A percentile compares a stretch with the other conserved stretches of the same genome.
Evolutionary conservation across 64 coral and sea anemone genomes (phyloP).

Genomic region (Montipora foliosa): DNA sequence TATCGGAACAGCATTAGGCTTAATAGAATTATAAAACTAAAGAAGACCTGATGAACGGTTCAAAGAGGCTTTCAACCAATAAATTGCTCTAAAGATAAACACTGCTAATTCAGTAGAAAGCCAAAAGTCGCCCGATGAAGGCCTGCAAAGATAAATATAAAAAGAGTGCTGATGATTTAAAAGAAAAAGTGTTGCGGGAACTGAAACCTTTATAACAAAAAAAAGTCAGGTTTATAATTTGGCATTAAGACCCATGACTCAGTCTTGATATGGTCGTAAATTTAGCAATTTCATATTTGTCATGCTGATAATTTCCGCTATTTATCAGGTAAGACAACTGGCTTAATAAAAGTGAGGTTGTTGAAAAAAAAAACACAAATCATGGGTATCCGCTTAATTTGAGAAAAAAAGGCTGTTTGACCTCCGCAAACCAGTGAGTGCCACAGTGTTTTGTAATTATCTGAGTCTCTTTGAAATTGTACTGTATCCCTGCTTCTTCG

Average conservation of each 20-base stretch:
- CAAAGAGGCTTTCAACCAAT: conserved; percentile 18
- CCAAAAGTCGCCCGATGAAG: neutral
- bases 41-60: neutral
- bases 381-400: neutral
- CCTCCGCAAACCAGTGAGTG: no score
- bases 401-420: neutral
- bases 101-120: neutral
- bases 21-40: conserved; percentile 6
- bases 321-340: neutral
- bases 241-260: neutral
- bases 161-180: neutral
- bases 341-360: neutral
- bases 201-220: neutral
- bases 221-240: neutral
- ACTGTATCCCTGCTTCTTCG: neutral
- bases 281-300: neutral
- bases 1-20: neutral
- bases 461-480: neutral
- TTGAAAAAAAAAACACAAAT: neutral
- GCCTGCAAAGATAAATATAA: neutral
- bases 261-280: neutral
- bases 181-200: neutral
- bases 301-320: neutral
- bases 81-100: neutral
- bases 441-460: neutral